Evolutionary conservation across 2,888 invertebrate genomes (phyloP), one percentile per base, ranked within the genome.

Genomic region (Dromius quadrimaculatus): DNA sequence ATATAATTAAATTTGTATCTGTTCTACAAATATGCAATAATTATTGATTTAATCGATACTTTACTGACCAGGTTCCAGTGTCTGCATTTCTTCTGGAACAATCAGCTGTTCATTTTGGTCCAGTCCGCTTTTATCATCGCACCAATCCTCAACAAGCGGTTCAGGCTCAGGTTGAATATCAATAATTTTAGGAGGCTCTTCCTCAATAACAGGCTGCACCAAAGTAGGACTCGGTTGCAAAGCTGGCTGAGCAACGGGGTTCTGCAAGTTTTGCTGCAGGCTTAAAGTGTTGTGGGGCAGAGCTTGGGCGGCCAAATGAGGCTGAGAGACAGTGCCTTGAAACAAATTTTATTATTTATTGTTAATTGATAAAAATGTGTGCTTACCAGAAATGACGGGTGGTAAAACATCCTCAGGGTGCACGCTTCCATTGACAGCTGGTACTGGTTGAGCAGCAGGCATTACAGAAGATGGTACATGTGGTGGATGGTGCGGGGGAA

Each of bases 391-490:
- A 47, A 80, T 73, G 34, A 78, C 78, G 69, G 74, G 77, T 68
- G 74, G 78, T 47, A 81, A 76, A 36, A 83, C 83, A 36, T 84
- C 83, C 28, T 75, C 75, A 4, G 82, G 83, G 75, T 83, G 83
- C 43, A 82, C 79, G 32, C 79, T 76, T 23, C 84, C 84, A 73
- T 84, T 84, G 19, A 77, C 74, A 63, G 83, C 80, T 2, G 79
- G 76, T 61, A 78, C 80, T 3, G 79, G 76, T 1, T 78, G 76
- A 15, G 78, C 78, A 19, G 62, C 71, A 9, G 61, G 34, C 50
- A 70, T 62, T 0, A 70, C 70, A 8, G 61, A 64, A 6, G 70
- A 77, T 75, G 72, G 79, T 75, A 76, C 80, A 68, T 81, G 81
- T 15, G 32, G 66, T 11, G 59, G 74, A 4, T 79, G 79, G n/a